Conservation (phyloP, 2,113 vertebrate species). For the Calcarius ornatus region DNA sequence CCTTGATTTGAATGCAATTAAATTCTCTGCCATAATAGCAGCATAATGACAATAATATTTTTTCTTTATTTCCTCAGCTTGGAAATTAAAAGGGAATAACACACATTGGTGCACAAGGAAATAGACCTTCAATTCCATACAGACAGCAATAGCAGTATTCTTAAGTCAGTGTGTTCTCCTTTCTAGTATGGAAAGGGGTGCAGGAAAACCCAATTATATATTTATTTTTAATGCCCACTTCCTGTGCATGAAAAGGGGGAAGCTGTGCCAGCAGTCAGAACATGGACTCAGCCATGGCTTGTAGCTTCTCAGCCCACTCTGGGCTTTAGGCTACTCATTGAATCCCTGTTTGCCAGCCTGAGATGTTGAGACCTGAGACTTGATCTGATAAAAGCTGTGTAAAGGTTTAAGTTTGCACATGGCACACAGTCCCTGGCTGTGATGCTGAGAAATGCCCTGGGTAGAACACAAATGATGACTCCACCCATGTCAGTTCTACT, state of each 20-base stretch:
- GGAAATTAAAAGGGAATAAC: constrained; percentile 3
- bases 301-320: background rate
- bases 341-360: background rate
- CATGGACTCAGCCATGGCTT: background rate
- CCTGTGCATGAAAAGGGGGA: background rate
- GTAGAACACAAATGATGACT: background rate
- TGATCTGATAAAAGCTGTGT: background rate
- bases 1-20: constrained; percentile 16
- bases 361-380: background rate
- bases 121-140: background rate
- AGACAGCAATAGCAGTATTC: background rate
- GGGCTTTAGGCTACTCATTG: background rate
- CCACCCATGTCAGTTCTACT: background rate
- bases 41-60: background rate
- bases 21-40: background rate
- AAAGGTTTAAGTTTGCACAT: background rate
- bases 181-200: background rate
- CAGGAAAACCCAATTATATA: background rate
- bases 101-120: background rate
- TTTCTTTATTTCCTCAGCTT: background rate
- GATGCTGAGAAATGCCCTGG: background rate
- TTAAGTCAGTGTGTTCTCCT: background rate
- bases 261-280: background rate
- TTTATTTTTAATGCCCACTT: background rate
- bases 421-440: background rate